A percentile compares a stretch with the other conserved stretches of the same genome.
phyloP scores from a whole-genome alignment of 2,888 invertebrate genomes.

The Petrophora chlorosata region DNA sequence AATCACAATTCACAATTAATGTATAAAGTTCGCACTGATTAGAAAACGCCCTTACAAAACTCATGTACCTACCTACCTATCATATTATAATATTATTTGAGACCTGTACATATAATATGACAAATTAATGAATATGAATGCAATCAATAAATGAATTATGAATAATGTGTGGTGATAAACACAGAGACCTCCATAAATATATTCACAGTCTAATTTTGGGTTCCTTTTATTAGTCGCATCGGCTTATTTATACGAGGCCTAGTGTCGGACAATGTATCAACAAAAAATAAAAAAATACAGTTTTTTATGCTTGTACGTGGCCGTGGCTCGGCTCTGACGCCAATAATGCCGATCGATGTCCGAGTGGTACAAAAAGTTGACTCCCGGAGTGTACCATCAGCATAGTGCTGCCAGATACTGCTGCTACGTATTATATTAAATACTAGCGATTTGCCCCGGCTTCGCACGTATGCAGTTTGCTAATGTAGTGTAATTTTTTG shows the following conservation, averaged over 20 bases:
- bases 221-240: slow-evolving; percentile 53
- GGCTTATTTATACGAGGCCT: slow-evolving; percentile 59
- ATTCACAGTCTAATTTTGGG: slow-evolving; percentile 47
- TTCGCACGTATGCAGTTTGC: no score
- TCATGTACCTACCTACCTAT: no score
- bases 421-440: no score
- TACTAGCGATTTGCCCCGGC: no score
- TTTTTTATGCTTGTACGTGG: slow-evolving; percentile 63
- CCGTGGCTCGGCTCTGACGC: slow-evolving; percentile 51
- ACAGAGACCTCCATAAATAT: slow-evolving; percentile 29
- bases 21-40: no score
- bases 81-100: no score
- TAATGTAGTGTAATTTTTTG: no score
- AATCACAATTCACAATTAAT: no score
- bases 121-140: no score
- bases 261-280: slow-evolving; percentile 62
- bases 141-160: no score
- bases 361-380: slow-evolving; percentile 19
- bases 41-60: no score
- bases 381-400: slow-evolving; percentile 39
- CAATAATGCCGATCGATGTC: slow-evolving; percentile 61
- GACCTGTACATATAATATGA: no score
- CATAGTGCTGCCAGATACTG: slow-evolving; percentile 36
- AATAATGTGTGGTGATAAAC: slow-evolving; percentile 22
- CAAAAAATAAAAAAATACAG: slow-evolving; percentile 56